Conservation (phyloP, 2,888 invertebrate genomes). For the Volucella inflata region DNA sequence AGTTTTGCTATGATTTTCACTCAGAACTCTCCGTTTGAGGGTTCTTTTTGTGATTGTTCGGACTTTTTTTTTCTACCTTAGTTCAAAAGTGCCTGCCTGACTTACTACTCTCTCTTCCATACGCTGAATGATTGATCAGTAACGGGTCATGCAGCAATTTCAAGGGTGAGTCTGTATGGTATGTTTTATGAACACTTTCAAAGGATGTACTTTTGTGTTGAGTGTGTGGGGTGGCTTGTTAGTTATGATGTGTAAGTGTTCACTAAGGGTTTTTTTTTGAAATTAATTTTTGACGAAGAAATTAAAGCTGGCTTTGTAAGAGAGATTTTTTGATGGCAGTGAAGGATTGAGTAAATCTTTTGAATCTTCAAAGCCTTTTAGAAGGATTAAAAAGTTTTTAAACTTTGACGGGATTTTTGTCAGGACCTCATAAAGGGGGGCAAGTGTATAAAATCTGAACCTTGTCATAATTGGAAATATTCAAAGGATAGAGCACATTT, state of each 20-base stretch:
- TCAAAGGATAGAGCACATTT: too few relatives aligned
- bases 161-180: constrained; percentile 19
- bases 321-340: too few relatives aligned
- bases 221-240: background rate
- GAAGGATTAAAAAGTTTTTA: too few relatives aligned
- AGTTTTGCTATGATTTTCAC: constrained; percentile 44
- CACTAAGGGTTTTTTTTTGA: background rate
- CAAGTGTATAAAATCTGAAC: too few relatives aligned
- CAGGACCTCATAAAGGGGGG: too few relatives aligned
- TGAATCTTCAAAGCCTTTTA: too few relatives aligned
- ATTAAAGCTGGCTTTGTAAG: background rate
- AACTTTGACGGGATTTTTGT: too few relatives aligned
- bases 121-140: constrained; percentile 60
- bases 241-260: background rate
- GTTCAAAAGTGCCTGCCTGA: constrained; percentile 24
- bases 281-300: constrained; percentile 31
- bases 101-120: background rate
- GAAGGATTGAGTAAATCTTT: too few relatives aligned
- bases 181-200: too few relatives aligned
- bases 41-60: background rate
- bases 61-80: too few relatives aligned
- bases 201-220: too few relatives aligned
- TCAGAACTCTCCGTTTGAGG: constrained; percentile 27
- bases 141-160: constrained; percentile 46
- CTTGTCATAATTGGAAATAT: too few relatives aligned